Conservation (phyloP, 2,113 vertebrate species). For the Eulemur rufifrons region DNA sequence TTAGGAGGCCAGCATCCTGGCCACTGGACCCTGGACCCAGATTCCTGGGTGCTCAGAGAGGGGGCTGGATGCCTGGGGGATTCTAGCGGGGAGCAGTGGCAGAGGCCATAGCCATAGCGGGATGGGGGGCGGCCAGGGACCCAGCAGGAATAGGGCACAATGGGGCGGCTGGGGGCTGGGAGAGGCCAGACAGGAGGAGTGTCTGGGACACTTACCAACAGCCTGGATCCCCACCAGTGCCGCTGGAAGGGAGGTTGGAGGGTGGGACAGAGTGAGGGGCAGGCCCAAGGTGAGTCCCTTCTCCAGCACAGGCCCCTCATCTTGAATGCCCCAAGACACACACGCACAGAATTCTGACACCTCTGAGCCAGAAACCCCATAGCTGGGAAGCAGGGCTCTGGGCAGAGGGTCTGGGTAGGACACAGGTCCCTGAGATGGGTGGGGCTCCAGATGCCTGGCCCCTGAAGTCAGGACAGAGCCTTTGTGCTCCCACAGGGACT, state of each 20-base stretch:
- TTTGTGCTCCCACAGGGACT: not conserved
- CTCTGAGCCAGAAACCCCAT: conserved; percentile 12
- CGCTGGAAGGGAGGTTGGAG: conserved; percentile 45
- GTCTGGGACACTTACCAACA: conserved; percentile 65
- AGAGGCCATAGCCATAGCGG: not conserved
- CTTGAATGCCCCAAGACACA: not conserved
- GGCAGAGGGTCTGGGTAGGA: not conserved
- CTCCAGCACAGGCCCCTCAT: not conserved
- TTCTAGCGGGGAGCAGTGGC: not conserved
- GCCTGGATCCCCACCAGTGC: conserved; percentile 71
- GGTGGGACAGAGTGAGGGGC: not conserved
- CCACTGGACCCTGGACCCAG: too few species aligned
- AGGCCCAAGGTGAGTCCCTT: not conserved
- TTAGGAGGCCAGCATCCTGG: not conserved
- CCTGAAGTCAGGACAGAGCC: not conserved
- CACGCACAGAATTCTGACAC: not conserved
- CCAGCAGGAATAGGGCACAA: not conserved
- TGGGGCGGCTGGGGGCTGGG: not conserved
- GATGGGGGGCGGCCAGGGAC: not conserved
- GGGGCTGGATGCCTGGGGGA: not conserved
- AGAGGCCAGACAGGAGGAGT: not conserved
- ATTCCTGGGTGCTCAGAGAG: not conserved
- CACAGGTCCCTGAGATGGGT: not conserved
- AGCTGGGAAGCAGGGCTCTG: not conserved
- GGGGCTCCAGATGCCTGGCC: not conserved